phyloP scores from a whole-genome alignment of 2,797 vertebrate genomes.

The Cacajao melanocephalus region DNA sequence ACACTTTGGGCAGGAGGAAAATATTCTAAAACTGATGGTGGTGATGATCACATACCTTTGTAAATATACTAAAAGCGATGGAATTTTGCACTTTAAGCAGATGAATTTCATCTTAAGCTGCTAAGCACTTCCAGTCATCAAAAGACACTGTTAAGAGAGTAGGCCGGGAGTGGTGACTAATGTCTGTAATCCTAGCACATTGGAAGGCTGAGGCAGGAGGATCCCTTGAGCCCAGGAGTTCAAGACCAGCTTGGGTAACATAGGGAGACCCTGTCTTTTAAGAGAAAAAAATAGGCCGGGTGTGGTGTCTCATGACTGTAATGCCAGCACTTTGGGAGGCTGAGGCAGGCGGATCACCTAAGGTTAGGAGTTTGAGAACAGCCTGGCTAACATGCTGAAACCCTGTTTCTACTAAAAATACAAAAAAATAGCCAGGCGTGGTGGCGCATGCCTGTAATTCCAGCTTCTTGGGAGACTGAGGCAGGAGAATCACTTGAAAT shows the following conservation, averaged over 20 bases:
- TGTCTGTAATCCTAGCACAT: background rate
- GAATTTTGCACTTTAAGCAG: background rate
- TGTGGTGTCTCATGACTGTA: background rate
- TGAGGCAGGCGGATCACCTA: background rate
- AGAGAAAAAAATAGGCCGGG: too few relatives aligned
- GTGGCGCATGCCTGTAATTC: background rate
- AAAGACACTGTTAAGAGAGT: background rate
- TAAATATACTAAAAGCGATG: background rate
- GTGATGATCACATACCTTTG: background rate
- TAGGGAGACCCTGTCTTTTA: background rate
- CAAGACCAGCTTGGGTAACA: background rate
- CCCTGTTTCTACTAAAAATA: background rate
- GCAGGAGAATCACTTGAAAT: background rate
- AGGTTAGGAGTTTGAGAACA: background rate
- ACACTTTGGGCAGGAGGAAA: background rate
- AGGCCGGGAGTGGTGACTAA: background rate
- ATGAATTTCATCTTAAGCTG: background rate
- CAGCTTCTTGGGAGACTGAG: background rate
- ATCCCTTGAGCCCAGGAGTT: background rate
- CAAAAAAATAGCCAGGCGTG: background rate
- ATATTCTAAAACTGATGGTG: background rate
- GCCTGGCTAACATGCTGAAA: background rate
- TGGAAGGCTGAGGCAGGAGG: background rate
- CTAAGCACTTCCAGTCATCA: background rate
- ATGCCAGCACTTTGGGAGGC: background rate